These are phyloP conservation scores for Salvelinus sp. DNA, from an alignment of 2,113 vertebrate genomes.

Conservation along the genomic window DNA sequence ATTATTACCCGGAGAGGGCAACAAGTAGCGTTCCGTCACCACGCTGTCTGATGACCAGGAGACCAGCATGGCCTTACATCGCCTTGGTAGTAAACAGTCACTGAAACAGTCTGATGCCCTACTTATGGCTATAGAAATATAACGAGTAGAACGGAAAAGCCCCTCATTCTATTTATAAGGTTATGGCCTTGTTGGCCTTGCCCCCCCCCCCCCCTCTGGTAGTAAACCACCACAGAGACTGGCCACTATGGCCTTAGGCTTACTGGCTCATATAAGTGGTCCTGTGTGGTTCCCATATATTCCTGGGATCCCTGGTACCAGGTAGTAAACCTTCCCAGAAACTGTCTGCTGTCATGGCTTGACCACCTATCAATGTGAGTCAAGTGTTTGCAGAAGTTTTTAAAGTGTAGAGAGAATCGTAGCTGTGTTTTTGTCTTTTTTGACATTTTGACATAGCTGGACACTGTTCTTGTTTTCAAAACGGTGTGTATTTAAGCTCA, in stretches of 20 bases:
- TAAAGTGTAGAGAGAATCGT: neutral
- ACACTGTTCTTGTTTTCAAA: too few relatives aligned
- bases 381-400: neutral
- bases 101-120: too few relatives aligned
- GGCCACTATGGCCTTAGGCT: neutral
- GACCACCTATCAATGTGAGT: neutral
- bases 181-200: too few relatives aligned
- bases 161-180: too few relatives aligned
- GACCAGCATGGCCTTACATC: neutral
- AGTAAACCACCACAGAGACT: too few relatives aligned
- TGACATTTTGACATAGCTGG: too few relatives aligned
- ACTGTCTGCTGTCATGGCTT: neutral
- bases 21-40: neutral
- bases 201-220: too few relatives aligned
- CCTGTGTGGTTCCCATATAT: neutral
- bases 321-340: neutral
- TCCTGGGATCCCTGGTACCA: neutral
- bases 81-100: too few relatives aligned
- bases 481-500: too few relatives aligned
- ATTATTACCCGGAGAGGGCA: neutral
- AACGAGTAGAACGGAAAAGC: too few relatives aligned
- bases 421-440: neutral
- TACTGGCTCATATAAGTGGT: neutral
- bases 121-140: too few relatives aligned
- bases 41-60: neutral